These are phyloP conservation scores for Ichneumoninae sp. DNA, from an alignment of 2,888 invertebrate species.

Conservation along the genomic window DNA sequence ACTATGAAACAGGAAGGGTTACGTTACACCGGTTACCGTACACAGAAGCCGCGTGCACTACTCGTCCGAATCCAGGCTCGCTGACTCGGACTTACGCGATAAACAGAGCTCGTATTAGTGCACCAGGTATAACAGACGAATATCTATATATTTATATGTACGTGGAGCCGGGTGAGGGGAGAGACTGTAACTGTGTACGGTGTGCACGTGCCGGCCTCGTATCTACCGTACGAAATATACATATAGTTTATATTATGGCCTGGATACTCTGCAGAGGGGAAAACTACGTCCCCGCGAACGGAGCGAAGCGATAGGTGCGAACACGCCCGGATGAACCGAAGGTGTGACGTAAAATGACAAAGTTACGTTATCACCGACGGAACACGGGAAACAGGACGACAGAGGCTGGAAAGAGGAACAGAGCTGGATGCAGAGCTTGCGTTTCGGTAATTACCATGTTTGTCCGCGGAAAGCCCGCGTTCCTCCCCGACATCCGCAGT, in stretches of 20 bases:
- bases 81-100: slow-evolving; percentile 34
- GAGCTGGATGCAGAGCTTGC: slow-evolving; percentile 18
- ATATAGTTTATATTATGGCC: slow-evolving; percentile 34
- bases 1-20: slow-evolving; percentile 42
- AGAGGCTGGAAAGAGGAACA: not conserved
- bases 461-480: not conserved
- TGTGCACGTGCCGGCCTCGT: slow-evolving; percentile 5
- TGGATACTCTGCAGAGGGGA: slow-evolving; percentile 19
- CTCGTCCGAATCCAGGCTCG: slow-evolving; percentile 4
- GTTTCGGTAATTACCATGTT: slow-evolving; percentile 43
- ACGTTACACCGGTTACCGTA: slow-evolving; percentile 7
- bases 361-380: slow-evolving; percentile 41
- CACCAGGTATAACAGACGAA: slow-evolving; percentile 34
- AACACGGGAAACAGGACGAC: not conserved
- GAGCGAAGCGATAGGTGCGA: slow-evolving; percentile 36
- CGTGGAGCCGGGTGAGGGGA: not conserved
- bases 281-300: slow-evolving; percentile 31
- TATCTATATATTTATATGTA: not conserved
- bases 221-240: slow-evolving; percentile 25
- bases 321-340: slow-evolving; percentile 46
- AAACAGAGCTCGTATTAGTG: slow-evolving; percentile 46
- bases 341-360: slow-evolving; percentile 55
- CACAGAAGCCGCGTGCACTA: slow-evolving; percentile 29
- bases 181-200: slow-evolving; percentile 13
- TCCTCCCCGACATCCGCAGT: slow-evolving; percentile 9